Percentiles rank a stretch among this genome's conserved stretches.
phyloP scores from a whole-genome alignment of 2,113 vertebrate genomes.

The Ciconia boyciana region DNA sequence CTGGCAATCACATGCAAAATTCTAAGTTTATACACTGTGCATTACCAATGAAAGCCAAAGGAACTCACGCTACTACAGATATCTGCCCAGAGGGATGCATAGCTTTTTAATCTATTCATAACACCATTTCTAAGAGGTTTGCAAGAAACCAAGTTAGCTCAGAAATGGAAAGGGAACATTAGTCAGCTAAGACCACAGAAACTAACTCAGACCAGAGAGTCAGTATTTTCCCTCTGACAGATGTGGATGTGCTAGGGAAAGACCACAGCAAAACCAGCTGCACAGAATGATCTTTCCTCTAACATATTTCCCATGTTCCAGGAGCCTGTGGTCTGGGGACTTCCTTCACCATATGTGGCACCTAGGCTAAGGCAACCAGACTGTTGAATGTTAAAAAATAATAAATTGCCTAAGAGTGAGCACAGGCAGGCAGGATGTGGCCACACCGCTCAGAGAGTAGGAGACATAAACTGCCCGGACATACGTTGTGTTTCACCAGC shows the following conservation, averaged over 20 bases:
- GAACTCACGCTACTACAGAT: not conserved
- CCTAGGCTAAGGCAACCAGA: not conserved
- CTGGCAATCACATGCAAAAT: not conserved
- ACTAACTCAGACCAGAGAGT: not conserved
- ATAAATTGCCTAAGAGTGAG: not conserved
- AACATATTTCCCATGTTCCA: not conserved
- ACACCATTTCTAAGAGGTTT: not conserved
- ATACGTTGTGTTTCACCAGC: not conserved
- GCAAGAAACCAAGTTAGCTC: not conserved
- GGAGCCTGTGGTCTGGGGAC: not conserved
- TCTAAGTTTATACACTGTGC: not conserved
- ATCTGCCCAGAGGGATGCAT: not conserved
- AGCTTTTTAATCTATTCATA: not conserved
- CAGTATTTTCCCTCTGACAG: not conserved
- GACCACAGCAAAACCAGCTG: not conserved
- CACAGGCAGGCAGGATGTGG: not conserved
- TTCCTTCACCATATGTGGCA: not conserved
- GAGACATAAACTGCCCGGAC: not conserved
- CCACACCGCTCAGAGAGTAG: not conserved
- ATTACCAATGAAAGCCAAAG: not conserved
- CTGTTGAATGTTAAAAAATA: not conserved
- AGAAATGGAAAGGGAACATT: not conserved
- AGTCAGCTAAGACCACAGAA: not conserved
- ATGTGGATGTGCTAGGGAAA: not conserved
- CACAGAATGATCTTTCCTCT: not conserved